Base-by-base conservation (phyloP, 2,888 invertebrate species). In the Epirrhoe tristata region DNA sequence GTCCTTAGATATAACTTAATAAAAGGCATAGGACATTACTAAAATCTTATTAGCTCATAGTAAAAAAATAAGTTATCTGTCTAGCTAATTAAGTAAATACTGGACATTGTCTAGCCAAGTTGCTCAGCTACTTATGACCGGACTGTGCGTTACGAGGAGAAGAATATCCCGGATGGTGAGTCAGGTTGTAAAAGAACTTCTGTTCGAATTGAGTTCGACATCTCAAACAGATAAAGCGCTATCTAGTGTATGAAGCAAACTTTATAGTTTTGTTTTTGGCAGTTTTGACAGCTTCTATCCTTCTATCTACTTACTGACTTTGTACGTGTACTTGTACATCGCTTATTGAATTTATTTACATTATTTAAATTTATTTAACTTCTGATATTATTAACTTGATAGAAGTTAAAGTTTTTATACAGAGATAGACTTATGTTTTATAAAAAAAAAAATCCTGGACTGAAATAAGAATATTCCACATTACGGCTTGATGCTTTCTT, bases 231-330 rank as follows among this genome's bases (percentile, higher is more conserved):
- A 93, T 91, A 91, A 91, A 90, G 78, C 84, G 91, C 86, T 91
- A 90, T 90, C 90, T 85, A 86, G 82, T 81, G 90, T 86, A 89
- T 91, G 87, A 87, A 90, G 85, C 89, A 86, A 93, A 93, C 89
- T 93, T 94, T 93, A 94, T 93, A 91, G 94, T 93, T 93, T 93
- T 94, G 93, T 94, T 94, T 93, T 93, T 93, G 92, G 89, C 92
- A 93, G 92, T 93, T 93, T 88, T 91, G 93, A 93, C 93, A 88
- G 83, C 32, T 52, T 36, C 55, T 66, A 61, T 84, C 86, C 88
- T 88, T 89, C 90, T 88, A 87, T 91, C 90, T 91, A 90, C 89
- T 52, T 43, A 43, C 6, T 14, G 59, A 39, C 52, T 24, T 43
- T 59, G 31, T 52, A 59, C 59, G 16, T 39, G 59, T 5, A 58